These are phyloP conservation scores for Drosophila pruinosa DNA, from an alignment of 1,140 invertebrate genomes.

Conservation along the genomic window DNA sequence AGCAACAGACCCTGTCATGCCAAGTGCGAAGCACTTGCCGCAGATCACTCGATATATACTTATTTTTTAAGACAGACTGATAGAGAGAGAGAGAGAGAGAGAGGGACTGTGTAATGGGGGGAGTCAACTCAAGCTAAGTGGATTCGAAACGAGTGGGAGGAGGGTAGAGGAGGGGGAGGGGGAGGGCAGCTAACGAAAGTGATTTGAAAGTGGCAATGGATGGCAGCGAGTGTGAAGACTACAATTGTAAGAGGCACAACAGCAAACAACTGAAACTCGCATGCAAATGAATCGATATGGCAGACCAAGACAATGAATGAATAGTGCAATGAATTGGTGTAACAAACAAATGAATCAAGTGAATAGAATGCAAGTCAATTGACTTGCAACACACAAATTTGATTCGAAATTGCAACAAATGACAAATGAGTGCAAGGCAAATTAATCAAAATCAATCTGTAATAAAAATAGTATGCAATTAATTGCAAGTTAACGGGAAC, in stretches of 20 bases:
- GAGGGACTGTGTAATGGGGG: background rate
- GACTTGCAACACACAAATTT: too few species aligned
- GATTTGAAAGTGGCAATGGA: conserved; percentile 29
- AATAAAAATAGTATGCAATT: too few species aligned
- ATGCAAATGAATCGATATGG: too few species aligned
- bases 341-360: too few species aligned
- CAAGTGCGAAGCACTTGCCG: conserved; percentile 60
- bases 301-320: too few species aligned
- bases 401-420: too few species aligned
- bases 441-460: too few species aligned
- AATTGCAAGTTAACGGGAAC: too few species aligned
- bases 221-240: conserved; percentile 25
- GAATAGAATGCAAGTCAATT: too few species aligned
- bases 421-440: too few species aligned
- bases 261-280: too few species aligned
- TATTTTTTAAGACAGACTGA: conserved; percentile 13
- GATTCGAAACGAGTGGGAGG: background rate
- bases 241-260: conserved; percentile 16
- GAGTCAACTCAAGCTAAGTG: conserved; percentile 7
- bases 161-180: background rate
- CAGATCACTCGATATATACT: conserved; percentile 57
- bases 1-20: conserved; percentile 28
- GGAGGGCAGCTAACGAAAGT: conserved; percentile 13
- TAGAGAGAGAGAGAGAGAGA: background rate
- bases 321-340: too few species aligned